A percentile compares a stretch with the other conserved stretches of the same genome.
Evolutionary conservation across 37 sponge, comb jelly and placozoan species (phyloP).

Genomic region (Haliclona indistincta): DNA sequence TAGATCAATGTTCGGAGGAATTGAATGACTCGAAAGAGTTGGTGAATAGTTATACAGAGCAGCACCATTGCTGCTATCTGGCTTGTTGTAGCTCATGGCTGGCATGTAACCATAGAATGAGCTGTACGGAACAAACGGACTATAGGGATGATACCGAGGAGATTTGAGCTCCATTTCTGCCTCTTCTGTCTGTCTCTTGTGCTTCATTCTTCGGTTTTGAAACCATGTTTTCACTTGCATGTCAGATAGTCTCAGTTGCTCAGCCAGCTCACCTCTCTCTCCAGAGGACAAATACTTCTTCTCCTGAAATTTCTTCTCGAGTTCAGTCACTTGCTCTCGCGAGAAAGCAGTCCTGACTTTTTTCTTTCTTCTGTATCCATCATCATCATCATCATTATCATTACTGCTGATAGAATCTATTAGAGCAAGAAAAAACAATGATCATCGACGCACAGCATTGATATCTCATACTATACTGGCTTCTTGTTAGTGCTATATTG

Average conservation of each 20-base stretch:
- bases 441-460: too few species aligned
- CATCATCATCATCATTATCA: constrained; percentile 55
- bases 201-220: constrained; percentile 85
- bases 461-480: too few species aligned
- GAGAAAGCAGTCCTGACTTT: constrained; percentile 85
- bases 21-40: too few species aligned
- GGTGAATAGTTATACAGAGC: too few species aligned
- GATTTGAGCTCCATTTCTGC: constrained; percentile 80
- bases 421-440: too few species aligned
- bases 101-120: constrained; percentile 46
- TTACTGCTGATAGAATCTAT: too few species aligned
- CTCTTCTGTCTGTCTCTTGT: constrained; percentile 79
- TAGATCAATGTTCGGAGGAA: too few species aligned
- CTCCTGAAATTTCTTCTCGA: constrained; percentile 83
- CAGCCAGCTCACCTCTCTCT: constrained; percentile 81
- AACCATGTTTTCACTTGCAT: constrained; percentile 92
- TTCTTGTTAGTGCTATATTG: too few species aligned
- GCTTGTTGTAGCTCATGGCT: too few species aligned
- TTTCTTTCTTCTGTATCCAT: constrained; percentile 49
- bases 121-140: constrained; percentile 29
- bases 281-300: constrained; percentile 81
- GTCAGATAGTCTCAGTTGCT: constrained; percentile 76
- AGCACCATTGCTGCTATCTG: too few species aligned
- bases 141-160: constrained; percentile 50
- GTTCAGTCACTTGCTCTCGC: constrained; percentile 71